phyloP scores from a whole-genome alignment of 2,113 vertebrate species.

The Willisornis vidua region DNA sequence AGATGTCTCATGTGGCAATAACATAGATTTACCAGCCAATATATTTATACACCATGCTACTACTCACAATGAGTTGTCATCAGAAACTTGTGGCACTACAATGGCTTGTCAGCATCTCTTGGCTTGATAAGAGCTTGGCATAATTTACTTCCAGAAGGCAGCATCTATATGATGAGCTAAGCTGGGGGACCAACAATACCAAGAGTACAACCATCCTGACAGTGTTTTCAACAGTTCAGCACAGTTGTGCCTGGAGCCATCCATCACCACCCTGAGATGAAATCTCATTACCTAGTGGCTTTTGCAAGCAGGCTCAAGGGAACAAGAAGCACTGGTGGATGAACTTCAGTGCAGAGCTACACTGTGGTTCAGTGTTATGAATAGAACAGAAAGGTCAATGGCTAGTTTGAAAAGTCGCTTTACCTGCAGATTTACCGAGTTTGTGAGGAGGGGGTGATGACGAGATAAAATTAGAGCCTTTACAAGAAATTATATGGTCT shows the following conservation, averaged over 20 bases:
- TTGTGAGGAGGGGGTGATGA: neutral
- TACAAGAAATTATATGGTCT: neutral
- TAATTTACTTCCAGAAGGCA: neutral
- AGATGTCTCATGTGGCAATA: neutral
- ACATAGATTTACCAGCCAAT: neutral
- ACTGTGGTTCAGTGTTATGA: neutral
- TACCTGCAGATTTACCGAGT: neutral
- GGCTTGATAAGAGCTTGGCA: neutral
- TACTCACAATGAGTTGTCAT: neutral
- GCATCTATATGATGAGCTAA: neutral
- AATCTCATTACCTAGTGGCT: neutral
- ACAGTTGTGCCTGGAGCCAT: neutral
- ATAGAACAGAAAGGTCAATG: neutral
- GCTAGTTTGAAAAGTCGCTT: neutral
- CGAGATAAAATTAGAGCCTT: neutral
- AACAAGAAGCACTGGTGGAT: neutral
- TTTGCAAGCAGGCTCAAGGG: neutral
- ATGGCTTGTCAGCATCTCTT: neutral
- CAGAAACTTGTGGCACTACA: neutral
- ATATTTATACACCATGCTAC: neutral
- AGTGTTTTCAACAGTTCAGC: neutral
- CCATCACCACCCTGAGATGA: neutral
- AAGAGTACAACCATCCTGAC: neutral
- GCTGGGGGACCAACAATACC: neutral
- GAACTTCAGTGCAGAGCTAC: neutral